These are phyloP conservation scores for Napeogenes sylphis DNA, from an alignment of 2,888 invertebrate genomes.

Conservation along the genomic window DNA sequence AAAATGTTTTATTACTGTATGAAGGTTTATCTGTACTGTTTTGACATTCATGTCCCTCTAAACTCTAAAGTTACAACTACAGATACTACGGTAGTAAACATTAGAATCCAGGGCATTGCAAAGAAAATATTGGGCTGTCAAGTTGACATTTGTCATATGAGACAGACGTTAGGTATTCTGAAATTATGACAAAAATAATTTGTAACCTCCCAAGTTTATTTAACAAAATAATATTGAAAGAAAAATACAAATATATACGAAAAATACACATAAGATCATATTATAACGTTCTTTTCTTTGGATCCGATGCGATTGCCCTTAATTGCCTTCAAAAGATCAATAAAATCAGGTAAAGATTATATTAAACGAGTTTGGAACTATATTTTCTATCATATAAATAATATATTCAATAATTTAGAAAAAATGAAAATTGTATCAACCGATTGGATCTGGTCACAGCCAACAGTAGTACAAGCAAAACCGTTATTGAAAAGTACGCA, in stretches of 20 bases:
- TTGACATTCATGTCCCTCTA: no score
- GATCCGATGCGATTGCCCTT: constrained; percentile 89
- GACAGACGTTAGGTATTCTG: background rate
- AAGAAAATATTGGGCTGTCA: background rate
- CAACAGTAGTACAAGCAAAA: constrained; percentile 75
- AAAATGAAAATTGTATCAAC: constrained; percentile 67
- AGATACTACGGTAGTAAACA: no score
- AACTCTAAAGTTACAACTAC: no score
- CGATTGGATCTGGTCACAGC: constrained; percentile 85
- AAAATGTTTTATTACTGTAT: no score
- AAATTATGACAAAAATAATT: constrained; percentile 39
- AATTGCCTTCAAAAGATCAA: constrained; percentile 83
- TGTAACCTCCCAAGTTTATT: constrained; percentile 49
- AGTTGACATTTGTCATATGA: background rate
- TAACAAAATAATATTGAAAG: constrained; percentile 41
- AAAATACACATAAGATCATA: constrained; percentile 40
- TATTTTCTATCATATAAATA: constrained; percentile 34
- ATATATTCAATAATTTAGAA: constrained; percentile 76
- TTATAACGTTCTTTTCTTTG: constrained; percentile 84
- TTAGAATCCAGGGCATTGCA: background rate
- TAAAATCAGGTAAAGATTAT: constrained; percentile 77
- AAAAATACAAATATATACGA: constrained; percentile 38
- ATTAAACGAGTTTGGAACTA: background rate
- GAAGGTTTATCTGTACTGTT: no score
- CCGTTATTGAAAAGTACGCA: constrained; percentile 84